Evolutionary conservation across 2,888 invertebrate species (phyloP), one percentile per base, ranked within the genome.

Genomic region (Cantharis flavilabris): DNA sequence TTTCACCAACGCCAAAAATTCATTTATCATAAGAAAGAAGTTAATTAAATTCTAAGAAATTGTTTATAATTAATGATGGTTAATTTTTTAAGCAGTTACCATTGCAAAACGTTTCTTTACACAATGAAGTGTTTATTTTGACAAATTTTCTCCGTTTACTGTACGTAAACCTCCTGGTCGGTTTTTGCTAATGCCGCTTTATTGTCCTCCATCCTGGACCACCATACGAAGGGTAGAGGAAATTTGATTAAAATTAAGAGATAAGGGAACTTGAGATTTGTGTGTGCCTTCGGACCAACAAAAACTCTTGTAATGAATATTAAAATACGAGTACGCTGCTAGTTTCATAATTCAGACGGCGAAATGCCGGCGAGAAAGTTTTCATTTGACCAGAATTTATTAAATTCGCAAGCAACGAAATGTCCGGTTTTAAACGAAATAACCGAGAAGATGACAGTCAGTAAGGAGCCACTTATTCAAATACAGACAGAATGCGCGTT

Each of bases 401-500:
- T 49, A 49, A 49, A 49, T n/a, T 49, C 49, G 49, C 49, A 5
- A 13, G n/a, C 7, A n/a, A n/a, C 49, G 49, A n/a, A 49, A 49
- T 49, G 49, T 49, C 49, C 49, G 49, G 49, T 49, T 49, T 49
- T 49, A 49, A 49, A n/a, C 49, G 49, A 49, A 49, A 49, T 49
- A 49, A 49, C 49, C 13, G 16, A 14, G 72, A 71, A 77, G 75
- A 75, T 72, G 77, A 75, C 77, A 78, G 71, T 18, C 72, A 73
- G 77, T 70, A 76, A 49, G 72, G 71, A 71, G 70, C 81, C 79
- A 80, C 83, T 84, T 83, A 85, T 84, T 85, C 83, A 84, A 85
- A 86, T 84, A 84, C 83, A 83, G 83, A 82, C 82, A 83, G 82
- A 82, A 85, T 85, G 84, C 83, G 76, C 81, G 82, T 83, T 82